Evolutionary conservation across 1,140 invertebrate species (phyloP).

Genomic region (Drepana arcuata): DNA sequence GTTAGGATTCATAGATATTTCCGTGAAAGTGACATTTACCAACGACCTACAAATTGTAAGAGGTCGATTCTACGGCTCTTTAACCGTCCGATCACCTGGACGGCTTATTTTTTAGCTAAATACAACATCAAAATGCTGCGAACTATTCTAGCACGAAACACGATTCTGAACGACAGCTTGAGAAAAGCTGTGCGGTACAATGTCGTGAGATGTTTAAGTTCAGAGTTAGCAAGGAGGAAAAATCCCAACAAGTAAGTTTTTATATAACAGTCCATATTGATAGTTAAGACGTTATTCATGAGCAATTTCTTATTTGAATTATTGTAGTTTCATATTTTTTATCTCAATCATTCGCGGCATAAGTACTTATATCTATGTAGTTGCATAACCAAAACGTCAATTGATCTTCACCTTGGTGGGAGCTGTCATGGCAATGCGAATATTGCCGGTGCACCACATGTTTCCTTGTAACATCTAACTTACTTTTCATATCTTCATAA

Average conservation of each 20-base stretch:
- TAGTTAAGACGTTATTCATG: too few species aligned
- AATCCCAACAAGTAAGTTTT: constrained; percentile 74
- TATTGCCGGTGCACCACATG: constrained; percentile 20
- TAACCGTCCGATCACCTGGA: constrained; percentile 55
- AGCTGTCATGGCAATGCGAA: constrained; percentile 17
- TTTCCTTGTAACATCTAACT: too few species aligned
- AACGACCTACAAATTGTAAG: constrained; percentile 65
- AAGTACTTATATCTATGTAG: too few species aligned
- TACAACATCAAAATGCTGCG: constrained; percentile 73
- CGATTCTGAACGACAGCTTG: constrained; percentile 73
- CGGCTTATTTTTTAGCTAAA: constrained; percentile 38
- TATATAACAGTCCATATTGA: too few species aligned
- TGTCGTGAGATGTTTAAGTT: constrained; percentile 73
- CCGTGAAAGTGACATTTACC: too few species aligned
- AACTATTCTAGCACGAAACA: constrained; percentile 77
- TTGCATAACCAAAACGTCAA: constrained; percentile 67
- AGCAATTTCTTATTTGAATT: too few species aligned
- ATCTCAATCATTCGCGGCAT: too few species aligned
- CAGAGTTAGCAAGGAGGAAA: constrained; percentile 75
- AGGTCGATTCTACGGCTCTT: constrained; percentile 54
- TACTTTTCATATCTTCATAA: too few species aligned
- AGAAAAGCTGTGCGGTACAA: constrained; percentile 73
- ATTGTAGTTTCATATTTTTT: too few species aligned
- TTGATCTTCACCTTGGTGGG: constrained; percentile 26
- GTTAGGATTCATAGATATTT: too few species aligned